A percentile compares a stretch with the other conserved stretches of the same genome.
These are phyloP conservation scores for Melanotaenia nigrans DNA, from an alignment of 2,797 vertebrate species.

Conservation along the genomic window DNA sequence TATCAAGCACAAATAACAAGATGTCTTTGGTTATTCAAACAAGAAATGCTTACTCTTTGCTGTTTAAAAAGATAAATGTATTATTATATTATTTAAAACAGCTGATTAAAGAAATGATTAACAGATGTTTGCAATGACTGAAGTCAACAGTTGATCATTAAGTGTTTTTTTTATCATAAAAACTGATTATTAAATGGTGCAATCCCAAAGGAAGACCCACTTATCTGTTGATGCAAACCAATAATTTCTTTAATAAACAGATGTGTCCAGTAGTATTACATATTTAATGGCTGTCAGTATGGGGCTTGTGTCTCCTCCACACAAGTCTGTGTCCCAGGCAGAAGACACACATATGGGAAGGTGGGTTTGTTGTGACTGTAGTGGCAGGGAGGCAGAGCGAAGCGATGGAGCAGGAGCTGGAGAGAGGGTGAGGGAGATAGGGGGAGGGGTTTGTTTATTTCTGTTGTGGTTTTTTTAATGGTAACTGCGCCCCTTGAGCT, in stretches of 20 bases:
- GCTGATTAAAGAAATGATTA: no score
- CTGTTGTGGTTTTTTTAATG: slow-evolving; percentile 57
- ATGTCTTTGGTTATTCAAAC: no score
- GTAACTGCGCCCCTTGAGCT: slow-evolving; percentile 61
- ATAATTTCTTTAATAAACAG: slow-evolving; percentile 2
- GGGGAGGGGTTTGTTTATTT: slow-evolving; percentile 86
- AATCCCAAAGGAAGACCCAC: no score
- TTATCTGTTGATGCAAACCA: slow-evolving; percentile 2
- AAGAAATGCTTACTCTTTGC: no score
- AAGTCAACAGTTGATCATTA: no score
- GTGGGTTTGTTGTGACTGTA: slow-evolving; percentile 70
- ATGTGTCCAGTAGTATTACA: not conserved
- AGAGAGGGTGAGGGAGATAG: slow-evolving; percentile 41
- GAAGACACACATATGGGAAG: slow-evolving; percentile 51
- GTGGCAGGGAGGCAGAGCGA: slow-evolving; percentile 54
- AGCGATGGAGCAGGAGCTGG: slow-evolving; percentile 34
- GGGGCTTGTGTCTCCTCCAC: not conserved
- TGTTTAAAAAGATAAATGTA: no score
- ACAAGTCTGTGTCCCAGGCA: slow-evolving; percentile 36
- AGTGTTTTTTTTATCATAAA: no score
- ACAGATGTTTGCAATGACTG: no score
- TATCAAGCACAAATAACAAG: no score
- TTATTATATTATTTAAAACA: no score
- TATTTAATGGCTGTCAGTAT: not conserved
- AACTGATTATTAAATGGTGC: no score